Base-by-base conservation (phyloP, 30 jellyfish, hydroid and myxozoan species). In the Rhopilema esculentum region DNA sequence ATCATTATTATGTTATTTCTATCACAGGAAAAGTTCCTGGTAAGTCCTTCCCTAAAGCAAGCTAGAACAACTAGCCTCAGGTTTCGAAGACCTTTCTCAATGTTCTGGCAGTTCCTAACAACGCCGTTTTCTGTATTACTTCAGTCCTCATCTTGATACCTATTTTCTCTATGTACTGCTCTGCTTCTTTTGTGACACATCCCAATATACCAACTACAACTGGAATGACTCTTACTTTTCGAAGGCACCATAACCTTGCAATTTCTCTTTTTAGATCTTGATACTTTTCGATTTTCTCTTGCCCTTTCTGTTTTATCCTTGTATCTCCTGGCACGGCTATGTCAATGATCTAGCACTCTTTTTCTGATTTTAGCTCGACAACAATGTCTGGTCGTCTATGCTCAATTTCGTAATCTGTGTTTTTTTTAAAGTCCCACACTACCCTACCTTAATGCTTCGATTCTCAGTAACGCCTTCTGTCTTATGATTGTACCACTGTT, bases 61-160 rank as follows among this genome's bases (percentile, higher is more conserved):
- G 67, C 84, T 72, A 40, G 84, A 72, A 72, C 84, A 29, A 72
- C 84, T 72, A 72, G 84, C 84, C 69, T 72, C 69, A 72, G 84
- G 84, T 72, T 72, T 72, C 84, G 69, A 72, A 68, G 32, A 72
- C 84, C 84, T 72, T 72, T 72, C 84, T 32, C 30, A 40, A 72
- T 72, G 84, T 72, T 72, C 84, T 72, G 29, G 84, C 84, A 72
- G 84, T 40, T 72, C 84, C 84, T 20, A 29, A 31, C 69, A 31
- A 17, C 69, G 69, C 69, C 84, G 69, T 72, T 72, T 31, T 31
- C 67, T 72, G 66, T 75, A 75, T 75, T 70, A 75, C 66, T 79
- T 79, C 27, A 79, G 80, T 79, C 80, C 80, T 79, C 84, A 53
- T 30, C 89, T 79, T 79, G 84, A 79, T 79, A 20, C 89, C 67